phyloP scores from a whole-genome alignment of 1,140 invertebrate species.

The Calosoma granatense region DNA sequence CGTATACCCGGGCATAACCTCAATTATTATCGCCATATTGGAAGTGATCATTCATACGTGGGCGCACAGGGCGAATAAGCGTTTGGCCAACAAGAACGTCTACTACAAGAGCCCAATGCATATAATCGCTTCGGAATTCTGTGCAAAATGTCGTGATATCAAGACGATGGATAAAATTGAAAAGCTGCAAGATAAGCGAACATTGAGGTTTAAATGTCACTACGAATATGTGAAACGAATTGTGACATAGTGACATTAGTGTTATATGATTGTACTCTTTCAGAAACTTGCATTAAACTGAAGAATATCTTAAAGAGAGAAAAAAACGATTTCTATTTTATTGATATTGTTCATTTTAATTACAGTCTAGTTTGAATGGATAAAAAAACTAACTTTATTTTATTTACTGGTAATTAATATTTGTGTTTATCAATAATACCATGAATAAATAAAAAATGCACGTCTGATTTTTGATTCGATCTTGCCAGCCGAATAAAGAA shows the following conservation, averaged over 20 bases:
- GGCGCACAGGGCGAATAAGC: slow-evolving; percentile 44
- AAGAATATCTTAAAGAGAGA: not conserved
- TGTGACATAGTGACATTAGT: slow-evolving; percentile 6
- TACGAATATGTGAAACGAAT: slow-evolving; percentile 16
- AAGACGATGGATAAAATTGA: slow-evolving; percentile 20
- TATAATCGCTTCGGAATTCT: slow-evolving; percentile 44
- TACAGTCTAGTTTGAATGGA: no score
- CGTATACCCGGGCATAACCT: slow-evolving; percentile 30
- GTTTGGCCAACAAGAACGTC: slow-evolving; percentile 36
- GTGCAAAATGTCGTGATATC: slow-evolving; percentile 36
- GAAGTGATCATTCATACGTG: slow-evolving; percentile 41
- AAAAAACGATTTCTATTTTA: no score
- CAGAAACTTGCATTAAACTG: not conserved
- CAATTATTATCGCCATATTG: slow-evolving; percentile 23
- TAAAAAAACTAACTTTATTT: no score
- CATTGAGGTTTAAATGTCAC: slow-evolving; percentile 19
- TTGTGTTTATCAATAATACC: no score
- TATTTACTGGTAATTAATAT: no score
- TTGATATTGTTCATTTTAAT: no score
- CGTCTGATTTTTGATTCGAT: no score
- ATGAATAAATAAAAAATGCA: no score
- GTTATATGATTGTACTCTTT: no score
- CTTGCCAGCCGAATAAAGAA: no score
- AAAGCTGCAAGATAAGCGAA: slow-evolving; percentile 23
- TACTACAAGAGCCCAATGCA: slow-evolving; percentile 48